A percentile compares a stretch with the other conserved stretches of the same genome.
These are phyloP conservation scores for Rhinoderma darwinii DNA, from an alignment of 2,113 vertebrate species.

Conservation along the genomic window DNA sequence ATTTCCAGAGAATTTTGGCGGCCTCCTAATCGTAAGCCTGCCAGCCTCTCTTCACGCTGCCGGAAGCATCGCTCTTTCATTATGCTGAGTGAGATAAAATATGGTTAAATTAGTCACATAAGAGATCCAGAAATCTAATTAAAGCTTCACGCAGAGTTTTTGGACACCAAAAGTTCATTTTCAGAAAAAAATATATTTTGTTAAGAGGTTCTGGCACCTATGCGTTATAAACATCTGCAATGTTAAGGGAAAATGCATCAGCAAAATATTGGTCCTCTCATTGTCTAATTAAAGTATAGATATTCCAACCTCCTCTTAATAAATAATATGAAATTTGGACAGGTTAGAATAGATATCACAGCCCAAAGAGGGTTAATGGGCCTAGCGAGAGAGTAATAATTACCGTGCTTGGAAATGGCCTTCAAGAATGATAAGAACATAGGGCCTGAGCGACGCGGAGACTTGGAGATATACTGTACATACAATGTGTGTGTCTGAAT, in stretches of 20 bases:
- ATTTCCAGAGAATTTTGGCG: not conserved
- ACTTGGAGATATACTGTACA: too few species aligned
- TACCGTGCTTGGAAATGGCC: too few species aligned
- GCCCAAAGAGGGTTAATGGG: too few species aligned
- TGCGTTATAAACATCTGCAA: not conserved
- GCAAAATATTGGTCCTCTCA: not conserved
- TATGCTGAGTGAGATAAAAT: slow-evolving; percentile 8
- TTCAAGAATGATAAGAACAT: too few species aligned
- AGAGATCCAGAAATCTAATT: slow-evolving; percentile 11
- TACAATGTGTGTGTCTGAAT: too few species aligned
- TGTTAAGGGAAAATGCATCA: not conserved
- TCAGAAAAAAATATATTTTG: not conserved
- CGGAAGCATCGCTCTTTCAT: not conserved
- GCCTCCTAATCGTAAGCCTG: not conserved
- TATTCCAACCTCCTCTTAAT: not conserved
- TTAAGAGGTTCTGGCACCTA: not conserved
- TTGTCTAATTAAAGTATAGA: too few species aligned
- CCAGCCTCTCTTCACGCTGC: not conserved
- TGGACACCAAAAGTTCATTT: not conserved
- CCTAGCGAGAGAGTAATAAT: too few species aligned
- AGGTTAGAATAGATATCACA: not conserved
- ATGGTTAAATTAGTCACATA: not conserved
- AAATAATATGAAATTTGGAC: not conserved
- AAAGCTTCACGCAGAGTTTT: not conserved
- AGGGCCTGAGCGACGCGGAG: too few species aligned